A percentile compares a stretch with the other conserved stretches of the same genome.
These are phyloP conservation scores for Bos javanicus DNA, from an alignment of 2,113 vertebrate genomes.

Conservation along the genomic window DNA sequence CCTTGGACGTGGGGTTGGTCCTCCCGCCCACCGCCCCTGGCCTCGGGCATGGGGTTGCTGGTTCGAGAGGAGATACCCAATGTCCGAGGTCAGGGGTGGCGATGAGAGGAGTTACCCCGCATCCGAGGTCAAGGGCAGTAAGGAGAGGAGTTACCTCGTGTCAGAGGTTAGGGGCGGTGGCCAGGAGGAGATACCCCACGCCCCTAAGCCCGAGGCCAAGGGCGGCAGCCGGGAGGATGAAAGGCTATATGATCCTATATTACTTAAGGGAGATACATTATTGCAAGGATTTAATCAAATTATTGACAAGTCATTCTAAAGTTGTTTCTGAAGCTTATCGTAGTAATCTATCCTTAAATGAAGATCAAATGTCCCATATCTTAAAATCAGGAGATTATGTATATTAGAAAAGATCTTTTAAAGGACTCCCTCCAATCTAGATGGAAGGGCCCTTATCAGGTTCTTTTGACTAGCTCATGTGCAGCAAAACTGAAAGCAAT, in stretches of 20 bases:
- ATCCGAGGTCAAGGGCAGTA: no score
- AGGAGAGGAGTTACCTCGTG: no score
- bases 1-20: no score
- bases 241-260: background rate
- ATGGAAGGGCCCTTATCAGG: background rate
- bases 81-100: no score
- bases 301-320: background rate
- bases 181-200: no score
- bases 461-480: background rate
- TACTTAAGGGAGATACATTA: background rate
- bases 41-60: no score
- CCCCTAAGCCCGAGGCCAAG: no score
- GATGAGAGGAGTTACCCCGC: no score
- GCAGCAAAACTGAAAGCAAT: background rate
- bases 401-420: background rate
- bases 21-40: no score
- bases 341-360: background rate
- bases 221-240: background rate
- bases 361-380: background rate
- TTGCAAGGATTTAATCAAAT: background rate
- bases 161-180: no score
- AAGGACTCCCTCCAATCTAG: background rate
- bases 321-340: background rate
- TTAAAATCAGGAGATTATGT: background rate
- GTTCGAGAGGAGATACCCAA: no score